Base-by-base conservation (phyloP, 2,888 invertebrate genomes). In the Lissonota sp. region DNA sequence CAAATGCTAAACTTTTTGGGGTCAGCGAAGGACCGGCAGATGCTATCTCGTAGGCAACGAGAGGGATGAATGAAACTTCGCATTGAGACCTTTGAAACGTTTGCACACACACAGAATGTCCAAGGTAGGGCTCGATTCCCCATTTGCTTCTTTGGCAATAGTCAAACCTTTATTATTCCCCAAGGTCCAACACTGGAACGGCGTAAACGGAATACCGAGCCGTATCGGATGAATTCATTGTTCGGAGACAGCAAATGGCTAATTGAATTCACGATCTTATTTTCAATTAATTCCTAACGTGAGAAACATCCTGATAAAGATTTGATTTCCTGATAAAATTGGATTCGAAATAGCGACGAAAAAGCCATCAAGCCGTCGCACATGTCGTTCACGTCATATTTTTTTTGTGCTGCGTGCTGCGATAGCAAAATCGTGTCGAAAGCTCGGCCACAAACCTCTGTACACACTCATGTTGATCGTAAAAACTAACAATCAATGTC, bases 251-350 rank as follows among this genome's bases (percentile, higher is more conserved):
- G 26, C 46, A 64, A 16, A 12, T 46, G 44, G 60, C 73, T 73
- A 67, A 81, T 81, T 79, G 55, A 81, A 81, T 67, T 55, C 66
- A 74, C 71, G 66, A 57, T 66, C 51, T 71, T 62, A 73, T 63
- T 57, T 16, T 70, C 60, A 66, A 71, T 66, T 44, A 53, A 75
- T 71, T 71, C 74, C 12, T 49, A n/a, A n/a, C n/a, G n/a, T n/a
- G 72, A 69, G 60, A 37, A 42, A 16, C 53, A 37, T 42, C 40
- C 14, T 49, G 46, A 53, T 64, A 60, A 64, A 66, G 53, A 66
- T n/a, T n/a, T n/a, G n/a, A n/a, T n/a, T n/a, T n/a, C n/a, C n/a
- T n/a, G n/a, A n/a, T n/a, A n/a, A n/a, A n/a, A n/a, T n/a, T n/a
- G 26, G 44, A 67, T 67, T 42, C 42, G 58, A 57, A 49, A 58